phyloP scores from a whole-genome alignment of 2,113 vertebrate genomes.

The Circaetus cinerascens region DNA sequence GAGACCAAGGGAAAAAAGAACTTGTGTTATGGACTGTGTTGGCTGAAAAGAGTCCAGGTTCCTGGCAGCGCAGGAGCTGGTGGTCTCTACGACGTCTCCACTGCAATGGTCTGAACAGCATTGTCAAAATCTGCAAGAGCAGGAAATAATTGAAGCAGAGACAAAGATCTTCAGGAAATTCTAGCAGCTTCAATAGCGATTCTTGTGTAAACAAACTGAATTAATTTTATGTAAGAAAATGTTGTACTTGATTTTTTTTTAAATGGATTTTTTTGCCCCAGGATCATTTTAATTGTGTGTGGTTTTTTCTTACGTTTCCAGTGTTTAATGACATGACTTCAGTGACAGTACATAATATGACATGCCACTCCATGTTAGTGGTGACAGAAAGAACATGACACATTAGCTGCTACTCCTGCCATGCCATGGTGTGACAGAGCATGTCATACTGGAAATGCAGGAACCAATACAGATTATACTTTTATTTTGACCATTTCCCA shows the following conservation, averaged over 20 bases:
- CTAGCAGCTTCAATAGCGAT: not conserved
- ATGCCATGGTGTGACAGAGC: not conserved
- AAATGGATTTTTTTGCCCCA: not conserved
- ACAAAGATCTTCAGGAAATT: not conserved
- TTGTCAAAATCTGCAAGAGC: not conserved
- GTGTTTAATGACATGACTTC: not conserved
- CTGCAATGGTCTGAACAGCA: not conserved
- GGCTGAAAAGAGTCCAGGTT: constrained; percentile 33
- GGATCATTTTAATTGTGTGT: not conserved
- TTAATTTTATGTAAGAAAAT: not conserved
- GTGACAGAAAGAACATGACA: not conserved
- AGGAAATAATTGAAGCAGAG: not conserved
- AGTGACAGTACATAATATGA: not conserved
- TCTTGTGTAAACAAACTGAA: not conserved
- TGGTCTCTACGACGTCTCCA: rapidly evolving
- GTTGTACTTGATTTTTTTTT: not conserved
- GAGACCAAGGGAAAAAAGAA: not conserved
- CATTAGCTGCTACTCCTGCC: not conserved
- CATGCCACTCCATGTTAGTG: not conserved
- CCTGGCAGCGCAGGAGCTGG: not conserved
- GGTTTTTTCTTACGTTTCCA: not conserved
- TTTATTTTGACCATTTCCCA: not conserved
- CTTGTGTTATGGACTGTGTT: not conserved
- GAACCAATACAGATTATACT: not conserved
- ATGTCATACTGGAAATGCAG: not conserved